A percentile compares a stretch with the other conserved stretches of the same genome.
These are phyloP conservation scores for Spodoptera picta DNA, from an alignment of 2,888 invertebrate genomes.

Conservation along the genomic window DNA sequence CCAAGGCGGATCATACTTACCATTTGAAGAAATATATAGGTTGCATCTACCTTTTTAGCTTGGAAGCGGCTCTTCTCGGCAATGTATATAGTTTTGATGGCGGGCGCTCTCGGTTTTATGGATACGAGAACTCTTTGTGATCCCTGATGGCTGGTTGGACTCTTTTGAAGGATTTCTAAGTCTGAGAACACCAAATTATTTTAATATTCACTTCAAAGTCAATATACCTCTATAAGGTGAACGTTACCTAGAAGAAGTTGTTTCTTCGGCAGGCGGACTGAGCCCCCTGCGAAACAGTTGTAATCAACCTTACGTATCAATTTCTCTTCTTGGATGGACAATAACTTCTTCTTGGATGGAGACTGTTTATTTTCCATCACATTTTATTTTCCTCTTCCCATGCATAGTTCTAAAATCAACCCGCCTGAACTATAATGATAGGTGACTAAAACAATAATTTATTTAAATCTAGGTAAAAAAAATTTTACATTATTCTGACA, in stretches of 20 bases:
- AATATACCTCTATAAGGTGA: slow-evolving; percentile 10
- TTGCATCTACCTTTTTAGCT: slow-evolving; percentile 69
- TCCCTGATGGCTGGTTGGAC: slow-evolving; percentile 59
- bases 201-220: slow-evolving; percentile 5
- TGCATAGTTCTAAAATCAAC: slow-evolving; percentile 77
- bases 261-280: slow-evolving; percentile 65
- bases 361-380: slow-evolving; percentile 86
- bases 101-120: slow-evolving; percentile 75
- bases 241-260: slow-evolving; percentile 70
- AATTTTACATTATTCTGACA: slow-evolving; percentile 73
- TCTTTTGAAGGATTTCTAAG: slow-evolving; percentile 75
- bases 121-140: slow-evolving; percentile 78
- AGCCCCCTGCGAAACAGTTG: slow-evolving; percentile 66
- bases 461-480: slow-evolving; percentile 55
- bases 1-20: background rate
- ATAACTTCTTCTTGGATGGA: slow-evolving; percentile 79
- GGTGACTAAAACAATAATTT: slow-evolving; percentile 68
- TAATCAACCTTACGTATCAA: slow-evolving; percentile 75
- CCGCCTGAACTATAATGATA: slow-evolving; percentile 57
- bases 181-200: slow-evolving; percentile 60
- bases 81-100: slow-evolving; percentile 77
- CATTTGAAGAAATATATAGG: background rate
- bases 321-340: slow-evolving; percentile 80
- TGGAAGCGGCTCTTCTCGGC: slow-evolving; percentile 76
- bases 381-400: slow-evolving; percentile 81